A percentile compares a stretch with the other conserved stretches of the same genome.
Conservation (phyloP, 2,113 vertebrate genomes). For the Ploceus nigricollis region DNA sequence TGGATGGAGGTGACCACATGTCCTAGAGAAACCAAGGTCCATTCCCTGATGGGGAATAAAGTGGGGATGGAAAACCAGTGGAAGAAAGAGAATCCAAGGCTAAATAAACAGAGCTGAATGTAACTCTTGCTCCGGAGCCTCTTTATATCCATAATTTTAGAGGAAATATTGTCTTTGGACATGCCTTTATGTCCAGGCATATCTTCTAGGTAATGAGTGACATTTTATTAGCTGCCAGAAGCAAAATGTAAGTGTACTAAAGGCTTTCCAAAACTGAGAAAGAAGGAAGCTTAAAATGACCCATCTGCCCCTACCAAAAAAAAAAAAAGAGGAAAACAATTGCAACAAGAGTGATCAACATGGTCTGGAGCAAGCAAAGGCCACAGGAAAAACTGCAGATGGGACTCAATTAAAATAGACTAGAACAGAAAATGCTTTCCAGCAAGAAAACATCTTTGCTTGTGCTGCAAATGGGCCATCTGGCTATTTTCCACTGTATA, state of each 20-base stretch:
- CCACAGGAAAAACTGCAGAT: constrained; percentile 27
- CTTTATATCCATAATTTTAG: neutral
- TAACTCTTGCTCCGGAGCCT: neutral
- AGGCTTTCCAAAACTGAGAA: neutral
- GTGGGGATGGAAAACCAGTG: neutral
- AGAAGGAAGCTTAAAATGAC: neutral
- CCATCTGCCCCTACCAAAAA: neutral
- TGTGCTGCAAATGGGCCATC: neutral
- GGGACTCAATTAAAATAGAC: constrained; percentile 1
- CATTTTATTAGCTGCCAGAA: constrained; percentile 27
- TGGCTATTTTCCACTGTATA: neutral
- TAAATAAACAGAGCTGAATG: neutral
- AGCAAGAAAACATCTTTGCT: neutral
- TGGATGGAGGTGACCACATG: neutral
- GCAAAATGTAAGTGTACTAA: neutral
- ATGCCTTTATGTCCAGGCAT: neutral
- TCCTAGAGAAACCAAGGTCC: neutral
- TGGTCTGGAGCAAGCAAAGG: constrained; percentile 17
- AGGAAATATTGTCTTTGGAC: constrained; percentile 46
- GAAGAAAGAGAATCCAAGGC: neutral
- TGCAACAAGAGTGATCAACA: neutral
- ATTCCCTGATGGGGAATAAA: neutral
- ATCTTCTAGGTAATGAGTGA: neutral
- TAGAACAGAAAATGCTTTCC: constrained; percentile 18
- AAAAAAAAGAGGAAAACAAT: neutral